Base-by-base conservation (phyloP, 2,113 vertebrate genomes). In the Collichthys lucidus region DNA sequence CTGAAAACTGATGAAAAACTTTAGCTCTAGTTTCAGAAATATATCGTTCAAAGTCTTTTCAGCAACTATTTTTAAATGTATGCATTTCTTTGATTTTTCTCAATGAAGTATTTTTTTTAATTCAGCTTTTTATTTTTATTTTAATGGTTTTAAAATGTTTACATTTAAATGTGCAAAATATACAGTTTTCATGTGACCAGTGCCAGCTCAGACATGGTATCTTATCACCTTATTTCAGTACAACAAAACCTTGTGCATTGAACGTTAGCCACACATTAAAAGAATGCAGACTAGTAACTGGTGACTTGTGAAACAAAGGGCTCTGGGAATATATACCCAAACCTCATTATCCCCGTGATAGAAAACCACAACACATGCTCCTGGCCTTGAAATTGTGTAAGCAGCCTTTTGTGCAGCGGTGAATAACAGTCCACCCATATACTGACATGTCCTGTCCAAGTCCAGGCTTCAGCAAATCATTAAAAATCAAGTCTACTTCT, bases 81-180 rank as follows among this genome's bases (percentile, higher is more conserved):
- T 35, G 35, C 7, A 35, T 35, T 35, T 35, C 35, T 35, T 35
- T 35, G 7, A 35, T 40, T 40, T 40, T 35, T 40, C 9, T 40
- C 35, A 35, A 35, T 35, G 7, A 15, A 22, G 26, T n/a, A 11
- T n/a, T 11, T 17, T 56, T 44, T 10, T 68, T 31, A 47, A 78
- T 55, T 26, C 22, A 52, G 9, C 22, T 19, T 84, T 19, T 84
- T 19, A 80, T 19, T 84, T 84, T 82, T 59, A 63, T 63, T 57
- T 19, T 8, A 49, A 65, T 59, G 19, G 16, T 0, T 35, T 47
- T 35, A 52, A 86, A 74, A 77, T 8, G 76, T 63, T 64, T 69
- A 57, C 52, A 66, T 59, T n/a, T 53, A 0, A 89, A 79, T 8
- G 56, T 72, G 65, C 73, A 84, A 86, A 73, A 80, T 61, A 6